Percentiles rank a stretch among this genome's conserved stretches.
Conservation (phyloP, 2,888 invertebrate species). For the Magallana nippona region DNA sequence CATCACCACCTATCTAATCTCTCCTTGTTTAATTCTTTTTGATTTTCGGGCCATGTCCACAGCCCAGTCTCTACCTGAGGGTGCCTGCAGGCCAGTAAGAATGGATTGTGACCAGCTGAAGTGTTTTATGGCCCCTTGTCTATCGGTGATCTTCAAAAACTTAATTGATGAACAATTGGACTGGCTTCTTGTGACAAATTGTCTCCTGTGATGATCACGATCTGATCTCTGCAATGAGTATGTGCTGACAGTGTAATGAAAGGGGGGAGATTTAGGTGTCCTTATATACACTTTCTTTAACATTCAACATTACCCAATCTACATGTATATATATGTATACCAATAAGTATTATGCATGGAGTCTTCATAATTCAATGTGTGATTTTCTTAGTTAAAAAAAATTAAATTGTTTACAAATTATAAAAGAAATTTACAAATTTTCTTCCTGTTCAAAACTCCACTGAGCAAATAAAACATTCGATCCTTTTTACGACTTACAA, state of each 20-base stretch:
- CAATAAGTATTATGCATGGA: no score
- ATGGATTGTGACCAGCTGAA: constrained; percentile 29
- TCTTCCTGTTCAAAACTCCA: constrained; percentile 11
- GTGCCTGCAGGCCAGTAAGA: constrained; percentile 25
- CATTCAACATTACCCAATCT: no score
- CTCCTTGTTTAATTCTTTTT: constrained; percentile 31
- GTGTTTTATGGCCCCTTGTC: constrained; percentile 38
- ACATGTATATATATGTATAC: no score
- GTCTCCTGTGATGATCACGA: not conserved
- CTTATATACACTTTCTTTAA: no score
- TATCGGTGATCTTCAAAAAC: constrained; percentile 34
- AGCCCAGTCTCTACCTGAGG: not conserved
- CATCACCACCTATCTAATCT: constrained; percentile 35
- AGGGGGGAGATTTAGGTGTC: no score
- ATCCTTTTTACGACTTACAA: constrained; percentile 8
- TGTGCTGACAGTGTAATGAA: no score
- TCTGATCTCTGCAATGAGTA: no score
- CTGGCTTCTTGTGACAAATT: not conserved
- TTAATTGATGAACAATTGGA: constrained; percentile 38
- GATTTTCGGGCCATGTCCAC: not conserved
- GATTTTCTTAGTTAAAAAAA: no score
- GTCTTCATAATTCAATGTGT: no score
- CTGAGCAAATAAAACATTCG: constrained; percentile 1
- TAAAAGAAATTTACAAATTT: not conserved
- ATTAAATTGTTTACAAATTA: no score